Base-by-base conservation (phyloP, 1,140 invertebrate genomes). In the Cardiocondyla obscurior region DNA sequence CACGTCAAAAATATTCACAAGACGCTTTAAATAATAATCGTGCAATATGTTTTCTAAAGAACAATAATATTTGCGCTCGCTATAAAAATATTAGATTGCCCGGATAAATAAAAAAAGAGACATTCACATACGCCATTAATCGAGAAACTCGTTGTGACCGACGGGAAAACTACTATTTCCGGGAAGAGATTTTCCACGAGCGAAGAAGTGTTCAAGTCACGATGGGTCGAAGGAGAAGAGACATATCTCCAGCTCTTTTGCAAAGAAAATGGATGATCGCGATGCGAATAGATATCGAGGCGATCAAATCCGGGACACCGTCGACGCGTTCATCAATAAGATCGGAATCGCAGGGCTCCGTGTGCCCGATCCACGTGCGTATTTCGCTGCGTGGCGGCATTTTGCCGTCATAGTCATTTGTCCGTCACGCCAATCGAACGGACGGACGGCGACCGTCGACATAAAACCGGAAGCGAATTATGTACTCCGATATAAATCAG, bases 221-320 rank as follows among this genome's bases (percentile, higher is more conserved):
- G 60, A 22, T 28, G 55, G 30, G n/a, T 28, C 55, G n/a, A 44
- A 25, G 30, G 42, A 36, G 58, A 51, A 3, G 39, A 79, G 49
- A 77, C 60, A 12, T 19, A 46, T 19, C 36, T 70, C 12, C 16
- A 19, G 4, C 62, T 53, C 14, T 12, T 42, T 12, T 6, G 39
- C 25, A 16, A 33, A 53, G 79, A 82, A 84, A 84, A 82, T 73
- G 58, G 67, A 73, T 82, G 83, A 72, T 73, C 67, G 67, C 83
- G 81, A 72, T 46, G 65, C 60, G 77, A 82, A 84, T 82, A 49
- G 74, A 81, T 77, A 67, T 83, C 62, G 53, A 7, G 44, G 22
- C 46, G 74, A 69, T 81, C 49, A 67, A 74, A 44, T 77, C 69
- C 44, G 70, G 81, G 46, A 76, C 58, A 44, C 25, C 53, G 67